Conservation (phyloP, 2,888 invertebrate genomes). For the Melanchra persicariae region DNA sequence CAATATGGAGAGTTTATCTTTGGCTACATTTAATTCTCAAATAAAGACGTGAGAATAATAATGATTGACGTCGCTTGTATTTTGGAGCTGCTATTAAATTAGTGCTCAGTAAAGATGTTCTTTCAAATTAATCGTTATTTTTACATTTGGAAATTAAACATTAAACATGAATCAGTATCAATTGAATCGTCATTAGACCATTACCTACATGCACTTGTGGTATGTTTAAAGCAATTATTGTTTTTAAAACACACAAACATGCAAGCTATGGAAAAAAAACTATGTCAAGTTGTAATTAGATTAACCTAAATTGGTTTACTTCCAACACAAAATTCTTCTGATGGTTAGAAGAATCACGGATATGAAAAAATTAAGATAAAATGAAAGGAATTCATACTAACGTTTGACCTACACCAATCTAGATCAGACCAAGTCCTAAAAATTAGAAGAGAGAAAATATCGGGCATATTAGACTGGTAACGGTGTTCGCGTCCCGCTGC, state of each 20-base stretch:
- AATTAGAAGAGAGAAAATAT: conserved; percentile 41
- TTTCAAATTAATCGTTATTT: not conserved
- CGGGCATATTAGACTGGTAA: conserved; percentile 43
- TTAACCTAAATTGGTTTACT: too few relatives aligned
- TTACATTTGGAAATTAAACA: conserved; percentile 15
- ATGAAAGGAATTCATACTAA: too few relatives aligned
- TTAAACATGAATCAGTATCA: too few relatives aligned
- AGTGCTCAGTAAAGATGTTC: conserved; percentile 15
- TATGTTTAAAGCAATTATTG: too few relatives aligned
- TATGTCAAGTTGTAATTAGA: too few relatives aligned
- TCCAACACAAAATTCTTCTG: too few relatives aligned
- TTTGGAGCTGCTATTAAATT: conserved; percentile 1
- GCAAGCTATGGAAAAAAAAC: too few relatives aligned
- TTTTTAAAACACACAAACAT: too few relatives aligned
- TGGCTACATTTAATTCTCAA: not conserved
- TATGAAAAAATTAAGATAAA: too few relatives aligned
- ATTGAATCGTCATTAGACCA: too few relatives aligned
- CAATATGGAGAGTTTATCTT: conserved; percentile 14
- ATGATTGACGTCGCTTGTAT: conserved; percentile 10
- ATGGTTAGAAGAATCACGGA: too few relatives aligned
- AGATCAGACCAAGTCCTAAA: conserved; percentile 8
- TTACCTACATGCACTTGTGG: too few relatives aligned
- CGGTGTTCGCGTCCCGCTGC: conserved; percentile 52
- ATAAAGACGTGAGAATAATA: conserved; percentile 18
- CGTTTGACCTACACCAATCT: conserved; percentile 14